Evolutionary conservation across 2,888 invertebrate species (phyloP).

Genomic region (Saturnia pavonia): DNA sequence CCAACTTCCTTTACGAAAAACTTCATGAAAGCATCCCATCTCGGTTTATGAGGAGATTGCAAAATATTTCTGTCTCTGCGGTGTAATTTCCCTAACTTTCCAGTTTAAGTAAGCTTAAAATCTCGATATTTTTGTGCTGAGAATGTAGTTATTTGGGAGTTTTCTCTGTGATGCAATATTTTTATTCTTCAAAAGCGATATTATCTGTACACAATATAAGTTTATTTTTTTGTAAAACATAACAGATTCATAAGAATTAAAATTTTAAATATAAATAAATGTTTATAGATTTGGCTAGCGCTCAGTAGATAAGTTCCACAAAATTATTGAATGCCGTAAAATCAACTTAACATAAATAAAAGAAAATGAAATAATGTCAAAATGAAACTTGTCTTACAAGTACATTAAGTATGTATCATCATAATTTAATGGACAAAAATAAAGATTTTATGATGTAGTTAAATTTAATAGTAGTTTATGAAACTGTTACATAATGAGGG

Average conservation of each 20-base stretch:
- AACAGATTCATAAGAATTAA: background rate
- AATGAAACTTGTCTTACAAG: no score
- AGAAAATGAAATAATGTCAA: background rate
- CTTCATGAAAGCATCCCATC: constrained; percentile 61
- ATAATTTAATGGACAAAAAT: no score
- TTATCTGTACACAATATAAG: constrained; percentile 37
- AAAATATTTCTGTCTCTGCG: constrained; percentile 70
- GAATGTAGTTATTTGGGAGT: constrained; percentile 49
- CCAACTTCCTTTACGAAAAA: constrained; percentile 62
- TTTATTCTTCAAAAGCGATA: constrained; percentile 50
- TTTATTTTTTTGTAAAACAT: background rate
- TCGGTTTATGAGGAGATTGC: constrained; percentile 65
- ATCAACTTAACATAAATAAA: background rate
- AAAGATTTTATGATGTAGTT: no score
- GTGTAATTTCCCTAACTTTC: constrained; percentile 76
- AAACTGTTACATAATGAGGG: no score
- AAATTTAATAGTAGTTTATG: no score
- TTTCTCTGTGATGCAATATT: constrained; percentile 48
- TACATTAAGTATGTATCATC: no score
- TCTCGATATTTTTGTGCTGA: constrained; percentile 58
- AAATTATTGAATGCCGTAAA: background rate
- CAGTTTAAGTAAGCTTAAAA: constrained; percentile 74
- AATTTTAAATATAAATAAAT: background rate
- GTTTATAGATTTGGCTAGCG: background rate
- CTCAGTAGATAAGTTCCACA: background rate